Evolutionary conservation across 2,113 vertebrate species (phyloP), one percentile per base, ranked within the genome.

Genomic region (Arothron firmamentum): DNA sequence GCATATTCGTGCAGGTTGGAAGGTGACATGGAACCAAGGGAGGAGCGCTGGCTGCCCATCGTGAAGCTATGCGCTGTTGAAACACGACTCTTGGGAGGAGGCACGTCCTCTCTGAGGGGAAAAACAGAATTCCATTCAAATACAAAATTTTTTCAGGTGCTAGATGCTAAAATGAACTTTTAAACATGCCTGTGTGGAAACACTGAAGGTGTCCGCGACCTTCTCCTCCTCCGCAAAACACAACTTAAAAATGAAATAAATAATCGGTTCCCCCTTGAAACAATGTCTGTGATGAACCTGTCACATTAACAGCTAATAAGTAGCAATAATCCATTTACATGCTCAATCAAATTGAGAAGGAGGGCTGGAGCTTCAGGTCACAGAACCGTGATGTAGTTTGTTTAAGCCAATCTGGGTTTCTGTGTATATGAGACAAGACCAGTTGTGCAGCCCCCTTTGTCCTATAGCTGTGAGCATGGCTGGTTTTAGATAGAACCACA

Each of bases 1-100:
- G 91, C 78, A 68, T 95, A 98, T 11, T 94, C 94, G 43, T 96
- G 94, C 87, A 99, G 93, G 85, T 99, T 98, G 68, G 96, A 99
- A 9, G 97, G 97, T 5, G 97, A 98, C 95, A 99, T 95, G 56
- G 97, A 98, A 72, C 96, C 97, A 71, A 98, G 86, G 16, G 97
- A 99, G 3, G 97, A 98, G 66, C 94, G 95, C 84, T 98, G 96
- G 86, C 96, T 98, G 78, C 94, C 94, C 0, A 94, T 92, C 6
- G 89, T 90, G 87, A 96, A 96, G 89, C 96, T 98, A 74, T 94
- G 94, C 0, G 96, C 96, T 0, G 94, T 97, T 0, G 97, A 99
- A 4, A 92, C 91, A 1, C 97, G 94, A 50, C 96, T 98, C 85
- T 97, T 97, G 0, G 97, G 97, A 68, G 97, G 94, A 0, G 95